Conservation (phyloP, 2,113 vertebrate species). For the Philantomba maxwellii region DNA sequence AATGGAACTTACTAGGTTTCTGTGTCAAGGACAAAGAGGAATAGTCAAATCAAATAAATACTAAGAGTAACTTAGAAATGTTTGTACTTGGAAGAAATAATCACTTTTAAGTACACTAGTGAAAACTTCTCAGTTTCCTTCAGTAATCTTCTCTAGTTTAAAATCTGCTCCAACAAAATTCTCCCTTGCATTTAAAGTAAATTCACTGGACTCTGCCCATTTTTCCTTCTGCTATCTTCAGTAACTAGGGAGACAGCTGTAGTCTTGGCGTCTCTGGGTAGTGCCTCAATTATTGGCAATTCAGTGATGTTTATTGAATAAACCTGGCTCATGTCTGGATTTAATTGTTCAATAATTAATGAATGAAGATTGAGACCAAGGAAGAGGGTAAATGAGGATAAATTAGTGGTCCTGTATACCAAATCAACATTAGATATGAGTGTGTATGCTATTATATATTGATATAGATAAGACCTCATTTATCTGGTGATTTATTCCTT, state of each 20-base stretch:
- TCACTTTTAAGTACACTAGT: background rate
- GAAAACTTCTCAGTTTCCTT: background rate
- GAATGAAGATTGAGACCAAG: background rate
- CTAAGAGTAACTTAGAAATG: background rate
- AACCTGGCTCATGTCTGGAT: background rate
- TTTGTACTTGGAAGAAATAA: background rate
- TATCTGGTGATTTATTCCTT: background rate
- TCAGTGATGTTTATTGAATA: background rate
- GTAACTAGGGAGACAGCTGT: background rate
- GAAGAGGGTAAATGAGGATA: background rate
- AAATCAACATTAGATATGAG: background rate
- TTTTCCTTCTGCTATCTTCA: background rate
- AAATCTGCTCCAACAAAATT: constrained; percentile 1
- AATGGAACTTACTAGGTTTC: background rate
- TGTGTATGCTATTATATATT: background rate
- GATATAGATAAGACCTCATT: background rate
- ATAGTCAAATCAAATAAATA: background rate
- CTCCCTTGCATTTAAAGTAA: background rate
- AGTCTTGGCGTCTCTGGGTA: background rate
- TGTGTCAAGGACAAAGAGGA: background rate
- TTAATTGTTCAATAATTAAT: constrained; percentile 3
- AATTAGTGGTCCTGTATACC: background rate
- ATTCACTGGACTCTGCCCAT: background rate
- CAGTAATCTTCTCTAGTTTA: background rate
- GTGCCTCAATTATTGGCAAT: background rate